A percentile compares a stretch with the other conserved stretches of the same genome.
Conservation (phyloP, 2,113 vertebrate species). For the Pterocles orientalis region DNA sequence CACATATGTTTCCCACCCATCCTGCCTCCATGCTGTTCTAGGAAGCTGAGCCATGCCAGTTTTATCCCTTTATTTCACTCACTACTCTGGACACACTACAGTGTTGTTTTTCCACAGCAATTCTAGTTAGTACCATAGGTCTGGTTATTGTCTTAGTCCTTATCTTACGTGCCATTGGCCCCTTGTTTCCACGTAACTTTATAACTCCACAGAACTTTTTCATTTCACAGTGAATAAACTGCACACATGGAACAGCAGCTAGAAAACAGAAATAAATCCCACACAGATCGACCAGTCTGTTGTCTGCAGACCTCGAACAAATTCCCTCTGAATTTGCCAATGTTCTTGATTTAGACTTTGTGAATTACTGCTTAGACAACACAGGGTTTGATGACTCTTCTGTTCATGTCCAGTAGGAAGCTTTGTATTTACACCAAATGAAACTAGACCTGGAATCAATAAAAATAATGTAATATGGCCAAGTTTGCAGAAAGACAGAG, state of each 20-base stretch:
- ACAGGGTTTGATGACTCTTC: background rate
- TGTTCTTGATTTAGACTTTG: background rate
- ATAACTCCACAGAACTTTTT: background rate
- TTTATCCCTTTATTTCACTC: background rate
- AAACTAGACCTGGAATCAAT: background rate
- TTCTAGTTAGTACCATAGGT: background rate
- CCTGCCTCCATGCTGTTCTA: background rate
- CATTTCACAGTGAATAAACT: background rate
- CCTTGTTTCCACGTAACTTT: background rate
- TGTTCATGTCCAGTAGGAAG: background rate
- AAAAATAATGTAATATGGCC: background rate
- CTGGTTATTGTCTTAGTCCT: background rate
- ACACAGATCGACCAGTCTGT: background rate
- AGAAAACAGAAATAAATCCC: constrained; percentile 1
- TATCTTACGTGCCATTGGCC: background rate
- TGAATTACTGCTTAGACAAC: background rate
- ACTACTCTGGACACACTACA: background rate
- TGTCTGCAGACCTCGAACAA: background rate
- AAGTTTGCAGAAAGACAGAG: background rate
- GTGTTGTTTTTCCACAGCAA: background rate
- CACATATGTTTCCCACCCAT: background rate
- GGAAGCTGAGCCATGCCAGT: background rate
- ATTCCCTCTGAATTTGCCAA: background rate
- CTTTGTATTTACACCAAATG: background rate
- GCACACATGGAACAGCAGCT: background rate